phyloP scores from a whole-genome alignment of 2,113 vertebrate genomes.

The Baryphthengus martii region DNA sequence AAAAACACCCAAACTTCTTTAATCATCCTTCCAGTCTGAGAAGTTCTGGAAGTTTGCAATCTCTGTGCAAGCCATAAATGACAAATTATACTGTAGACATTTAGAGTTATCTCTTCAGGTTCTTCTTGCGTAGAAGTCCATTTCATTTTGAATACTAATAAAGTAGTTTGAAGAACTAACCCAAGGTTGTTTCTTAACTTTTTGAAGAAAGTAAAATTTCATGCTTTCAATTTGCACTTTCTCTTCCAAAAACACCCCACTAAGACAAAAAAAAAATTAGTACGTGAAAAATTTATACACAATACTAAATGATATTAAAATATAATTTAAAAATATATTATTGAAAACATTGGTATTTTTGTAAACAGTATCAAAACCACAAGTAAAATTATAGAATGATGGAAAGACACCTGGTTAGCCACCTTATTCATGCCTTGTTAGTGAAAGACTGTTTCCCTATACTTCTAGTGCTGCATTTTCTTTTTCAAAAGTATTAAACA shows the following conservation, averaged over 20 bases:
- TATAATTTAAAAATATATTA: neutral
- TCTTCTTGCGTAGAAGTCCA: neutral
- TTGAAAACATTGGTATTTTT: neutral
- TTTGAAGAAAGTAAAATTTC: neutral
- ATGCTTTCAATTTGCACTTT: neutral
- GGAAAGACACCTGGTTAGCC: neutral
- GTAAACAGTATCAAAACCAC: neutral
- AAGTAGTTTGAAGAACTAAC: neutral
- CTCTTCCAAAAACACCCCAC: neutral
- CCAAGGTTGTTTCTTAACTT: neutral
- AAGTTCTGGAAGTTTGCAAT: neutral
- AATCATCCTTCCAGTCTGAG: neutral
- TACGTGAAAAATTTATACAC: neutral
- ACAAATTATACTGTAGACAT: neutral
- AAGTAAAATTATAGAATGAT: neutral
- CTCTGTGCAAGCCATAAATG: neutral
- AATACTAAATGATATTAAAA: neutral
- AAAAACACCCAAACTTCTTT: neutral
- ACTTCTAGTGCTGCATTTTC: neutral
- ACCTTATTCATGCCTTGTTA: neutral
- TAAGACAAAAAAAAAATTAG: neutral
- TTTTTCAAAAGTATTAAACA: neutral
- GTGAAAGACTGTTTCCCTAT: neutral
- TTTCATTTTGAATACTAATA: neutral
- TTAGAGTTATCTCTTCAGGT: neutral